A percentile compares a stretch with the other conserved stretches of the same genome.
Conservation (phyloP, 2,888 invertebrate genomes). For the Acanthosepion lycidas region DNA sequence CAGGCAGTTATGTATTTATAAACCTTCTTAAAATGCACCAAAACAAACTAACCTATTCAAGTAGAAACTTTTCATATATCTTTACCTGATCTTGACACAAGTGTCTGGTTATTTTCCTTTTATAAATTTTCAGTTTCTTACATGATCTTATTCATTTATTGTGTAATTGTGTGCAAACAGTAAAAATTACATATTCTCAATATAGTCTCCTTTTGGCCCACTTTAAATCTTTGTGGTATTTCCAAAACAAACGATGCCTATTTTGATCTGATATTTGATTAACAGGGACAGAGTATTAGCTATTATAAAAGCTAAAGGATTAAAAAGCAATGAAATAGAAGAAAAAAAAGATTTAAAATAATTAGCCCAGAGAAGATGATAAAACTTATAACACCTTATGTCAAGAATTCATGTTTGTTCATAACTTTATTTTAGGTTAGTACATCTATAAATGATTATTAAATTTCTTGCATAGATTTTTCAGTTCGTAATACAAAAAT, state of each 20-base stretch:
- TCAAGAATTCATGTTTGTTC: background rate
- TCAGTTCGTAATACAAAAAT: background rate
- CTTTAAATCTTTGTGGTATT: background rate
- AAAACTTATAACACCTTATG: background rate
- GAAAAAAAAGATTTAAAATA: background rate
- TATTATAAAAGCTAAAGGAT: background rate
- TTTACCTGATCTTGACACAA: background rate
- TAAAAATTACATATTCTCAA: background rate
- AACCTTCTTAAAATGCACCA: background rate
- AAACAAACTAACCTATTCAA: background rate
- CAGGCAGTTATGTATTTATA: no score
- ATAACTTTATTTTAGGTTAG: background rate
- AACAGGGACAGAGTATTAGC: no score
- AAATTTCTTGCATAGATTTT: background rate
- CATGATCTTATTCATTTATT: background rate
- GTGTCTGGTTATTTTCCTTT: background rate
- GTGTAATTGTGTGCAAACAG: background rate
- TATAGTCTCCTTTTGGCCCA: no score
- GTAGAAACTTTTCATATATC: background rate
- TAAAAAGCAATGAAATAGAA: background rate
- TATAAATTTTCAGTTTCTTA: background rate
- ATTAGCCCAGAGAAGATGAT: background rate
- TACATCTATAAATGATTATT: background rate
- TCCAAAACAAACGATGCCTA: background rate
- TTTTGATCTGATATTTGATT: background rate